Evolutionary conservation across 2,888 invertebrate species (phyloP), one percentile per base, ranked within the genome.

Genomic region (Fragum whitleyi): DNA sequence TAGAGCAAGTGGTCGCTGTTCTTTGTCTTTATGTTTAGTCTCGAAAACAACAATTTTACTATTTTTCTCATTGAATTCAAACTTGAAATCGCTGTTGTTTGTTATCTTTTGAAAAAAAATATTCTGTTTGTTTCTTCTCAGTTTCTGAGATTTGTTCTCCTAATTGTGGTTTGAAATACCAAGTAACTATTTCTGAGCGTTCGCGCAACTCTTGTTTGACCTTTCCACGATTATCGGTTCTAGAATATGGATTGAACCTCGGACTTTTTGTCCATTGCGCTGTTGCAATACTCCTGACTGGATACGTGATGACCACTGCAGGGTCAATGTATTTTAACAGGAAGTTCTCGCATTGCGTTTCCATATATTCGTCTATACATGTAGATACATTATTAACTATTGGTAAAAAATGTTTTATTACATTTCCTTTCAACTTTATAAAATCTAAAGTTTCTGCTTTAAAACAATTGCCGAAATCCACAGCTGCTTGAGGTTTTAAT

Each of bases 241-340:
- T 19, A 29, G 19, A 28, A 14, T 32, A 11, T 11, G 36, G 28
- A 19, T 6, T 23, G 6, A 47, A 23, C 1, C 1, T 26, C 23
- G 47, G 19, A 42, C 80, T 80, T 65, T 67, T 47, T 19, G 70
- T 74, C 83, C 83, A 83, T 32, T 84, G 79, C 2, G 76, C 59
- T 6, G 83, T 23, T 11, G 81, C 81, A 16, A 79, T 71, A n/a
- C 73, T 68, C 29, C 84, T n/a, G 29, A 79, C 29, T 0, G 84
- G 79, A 7, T 80, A 74, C 16, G 79, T 79, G 5, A 74, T 29
- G 11, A 74, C 57, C 1, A 79, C 55, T 42, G 59, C 28, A 19
- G 26, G 9, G 28, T 72, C 72, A 28, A 72, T 7, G 21, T 55
- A 3, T 21, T 26, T 16, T 28, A 11, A 11, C 26, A 72, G 29